Conservation (phyloP, 2,797 vertebrate genomes). For the Dipus sagitta region DNA sequence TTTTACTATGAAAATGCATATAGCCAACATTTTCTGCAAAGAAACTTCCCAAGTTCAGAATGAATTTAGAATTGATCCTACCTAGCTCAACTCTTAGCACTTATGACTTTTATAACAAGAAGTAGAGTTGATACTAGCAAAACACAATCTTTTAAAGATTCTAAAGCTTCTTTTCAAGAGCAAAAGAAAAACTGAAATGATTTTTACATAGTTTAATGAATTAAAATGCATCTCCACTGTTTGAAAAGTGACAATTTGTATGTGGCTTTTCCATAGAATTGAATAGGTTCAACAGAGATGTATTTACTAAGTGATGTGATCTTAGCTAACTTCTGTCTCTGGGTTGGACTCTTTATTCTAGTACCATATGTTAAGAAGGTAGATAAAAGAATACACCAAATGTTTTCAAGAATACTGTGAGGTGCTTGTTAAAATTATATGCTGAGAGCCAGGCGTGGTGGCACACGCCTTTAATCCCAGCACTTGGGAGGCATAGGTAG, state of each 20-base stretch:
- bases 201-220: neutral
- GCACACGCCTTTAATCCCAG: too few relatives aligned
- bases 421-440: neutral
- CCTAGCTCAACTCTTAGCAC: neutral
- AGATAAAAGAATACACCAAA: neutral
- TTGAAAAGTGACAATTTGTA: neutral
- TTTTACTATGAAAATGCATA: neutral
- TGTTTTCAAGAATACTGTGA: neutral
- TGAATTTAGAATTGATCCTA: neutral
- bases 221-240: neutral
- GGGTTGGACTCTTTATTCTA: neutral
- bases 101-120: neutral
- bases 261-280: neutral
- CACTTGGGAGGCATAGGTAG: too few relatives aligned
- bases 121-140: neutral
- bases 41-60: neutral
- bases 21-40: neutral
- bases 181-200: slow-evolving; percentile 7
- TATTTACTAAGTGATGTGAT: neutral
- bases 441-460: too few relatives aligned
- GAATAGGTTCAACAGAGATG: neutral
- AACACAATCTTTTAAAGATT: neutral
- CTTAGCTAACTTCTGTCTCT: neutral
- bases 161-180: slow-evolving; percentile 15
- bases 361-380: neutral